Base-by-base conservation (phyloP, 2,888 invertebrate species). In the Lasioglossum pauxillum region DNA sequence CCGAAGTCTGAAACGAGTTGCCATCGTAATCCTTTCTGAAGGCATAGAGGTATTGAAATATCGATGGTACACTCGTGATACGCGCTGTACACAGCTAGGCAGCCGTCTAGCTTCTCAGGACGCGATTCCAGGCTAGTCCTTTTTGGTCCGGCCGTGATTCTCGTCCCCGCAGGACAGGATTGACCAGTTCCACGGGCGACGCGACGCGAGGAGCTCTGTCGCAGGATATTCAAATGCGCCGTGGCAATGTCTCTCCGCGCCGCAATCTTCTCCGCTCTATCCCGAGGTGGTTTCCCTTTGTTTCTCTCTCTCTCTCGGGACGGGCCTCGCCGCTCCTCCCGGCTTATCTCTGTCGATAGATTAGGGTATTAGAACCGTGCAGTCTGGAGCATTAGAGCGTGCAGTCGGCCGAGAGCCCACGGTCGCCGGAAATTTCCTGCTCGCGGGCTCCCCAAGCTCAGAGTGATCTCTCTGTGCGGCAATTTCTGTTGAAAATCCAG, bases 211-310 rank as follows among this genome's bases (percentile, higher is more conserved):
- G 31, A 64, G 60, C 31, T 64, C 16, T 60, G 27, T 76, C 78
- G 75, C 82, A 82, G 83, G 83, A 90, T 90, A 90, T 90, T 90
- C 90, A 89, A 89, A 90, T 90, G 80, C 57, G 77, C 49, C 78
- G 44, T 49, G 86, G 31, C 75, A 73, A 78, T 84, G 84, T 88
- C 80, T 72, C 49, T 87, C 69, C 60, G 44, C 60, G 16, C 31
- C 60, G 16, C 31, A 64, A 64, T 64, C 77, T 44, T 53, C 46
- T 41, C 60, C 74, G 46, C 69, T 64, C 14, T 14, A 2, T 73
- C 12, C 38, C 38, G 5, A 35, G 27, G 19, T 46, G 16, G 46
- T 38, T 64, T 31, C 67, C 64, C 77, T 80, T 75, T 78, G 74
- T 82, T 76, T 78, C 75, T 71, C 76, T 83, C 73, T 83, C 76